phyloP scores from a whole-genome alignment of 2,888 invertebrate species.

The Allolobophora icterica region DNA sequence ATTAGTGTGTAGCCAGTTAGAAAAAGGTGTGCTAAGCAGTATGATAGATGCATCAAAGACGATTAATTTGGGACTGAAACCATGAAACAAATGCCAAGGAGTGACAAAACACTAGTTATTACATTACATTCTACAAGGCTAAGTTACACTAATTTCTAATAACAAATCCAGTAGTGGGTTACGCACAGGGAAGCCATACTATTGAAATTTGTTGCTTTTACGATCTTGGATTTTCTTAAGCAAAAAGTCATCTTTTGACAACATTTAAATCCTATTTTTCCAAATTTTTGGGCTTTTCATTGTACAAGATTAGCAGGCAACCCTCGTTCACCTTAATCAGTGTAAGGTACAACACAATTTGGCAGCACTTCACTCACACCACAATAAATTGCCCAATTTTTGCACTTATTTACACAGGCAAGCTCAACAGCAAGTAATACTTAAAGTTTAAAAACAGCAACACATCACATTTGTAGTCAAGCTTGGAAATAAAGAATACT shows the following conservation, averaged over 20 bases:
- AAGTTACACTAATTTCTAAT: no score
- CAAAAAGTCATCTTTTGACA: no score
- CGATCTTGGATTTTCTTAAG: no score
- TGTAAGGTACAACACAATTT: neutral
- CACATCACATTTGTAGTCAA: neutral
- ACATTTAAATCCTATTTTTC: no score
- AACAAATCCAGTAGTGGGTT: no score
- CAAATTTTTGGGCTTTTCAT: no score
- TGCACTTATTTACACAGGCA: neutral
- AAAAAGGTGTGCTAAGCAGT: neutral
- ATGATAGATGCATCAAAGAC: no score
- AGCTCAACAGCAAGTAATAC: neutral
- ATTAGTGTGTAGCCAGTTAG: no score
- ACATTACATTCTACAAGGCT: no score
- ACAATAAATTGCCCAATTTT: neutral
- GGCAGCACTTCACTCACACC: neutral
- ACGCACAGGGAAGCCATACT: no score
- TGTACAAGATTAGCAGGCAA: neutral
- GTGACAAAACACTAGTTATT: neutral
- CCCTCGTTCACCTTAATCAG: neutral
- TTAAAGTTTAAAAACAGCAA: neutral
- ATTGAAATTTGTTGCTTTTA: no score
- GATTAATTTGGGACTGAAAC: neutral
- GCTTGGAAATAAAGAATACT: neutral
- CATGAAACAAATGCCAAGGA: neutral